Percentiles rank a stretch among this genome's conserved stretches.
These are phyloP conservation scores for Chloroceryle amazona DNA, from an alignment of 2,797 vertebrate species.

Conservation along the genomic window DNA sequence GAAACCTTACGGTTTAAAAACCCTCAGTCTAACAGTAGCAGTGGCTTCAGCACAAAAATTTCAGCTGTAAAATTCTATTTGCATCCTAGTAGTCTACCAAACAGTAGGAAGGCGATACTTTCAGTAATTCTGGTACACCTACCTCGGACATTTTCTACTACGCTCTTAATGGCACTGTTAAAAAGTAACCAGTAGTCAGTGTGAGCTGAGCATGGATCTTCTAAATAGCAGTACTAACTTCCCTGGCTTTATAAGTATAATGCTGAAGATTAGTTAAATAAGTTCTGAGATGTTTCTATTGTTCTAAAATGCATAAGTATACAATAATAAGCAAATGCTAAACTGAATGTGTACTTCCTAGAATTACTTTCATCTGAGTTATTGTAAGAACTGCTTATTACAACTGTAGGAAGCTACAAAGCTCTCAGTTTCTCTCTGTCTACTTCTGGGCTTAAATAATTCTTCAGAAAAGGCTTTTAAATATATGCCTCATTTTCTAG, in stretches of 20 bases:
- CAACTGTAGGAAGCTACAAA: background rate
- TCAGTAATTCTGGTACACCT: background rate
- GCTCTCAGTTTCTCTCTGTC: background rate
- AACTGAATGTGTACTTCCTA: background rate
- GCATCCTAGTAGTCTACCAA: background rate
- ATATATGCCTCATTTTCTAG: background rate
- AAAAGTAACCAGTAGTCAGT: background rate
- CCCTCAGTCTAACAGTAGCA: background rate
- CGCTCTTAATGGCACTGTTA: background rate
- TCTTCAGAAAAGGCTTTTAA: background rate
- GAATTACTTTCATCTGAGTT: background rate
- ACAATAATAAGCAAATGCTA: background rate
- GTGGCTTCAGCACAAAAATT: background rate
- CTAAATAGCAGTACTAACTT: background rate
- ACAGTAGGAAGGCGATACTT: background rate
- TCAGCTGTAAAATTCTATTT: background rate
- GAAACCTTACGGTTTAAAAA: background rate
- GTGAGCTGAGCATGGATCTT: background rate
- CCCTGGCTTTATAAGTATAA: background rate
- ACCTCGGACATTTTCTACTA: background rate
- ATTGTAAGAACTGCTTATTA: background rate
- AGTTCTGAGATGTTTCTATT: background rate
- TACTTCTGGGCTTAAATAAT: background rate
- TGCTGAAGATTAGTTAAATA: background rate
- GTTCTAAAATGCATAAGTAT: background rate